Evolutionary conservation across 2,888 invertebrate species (phyloP), one percentile per base, ranked within the genome.

Genomic region (Philhelius pedissequus): DNA sequence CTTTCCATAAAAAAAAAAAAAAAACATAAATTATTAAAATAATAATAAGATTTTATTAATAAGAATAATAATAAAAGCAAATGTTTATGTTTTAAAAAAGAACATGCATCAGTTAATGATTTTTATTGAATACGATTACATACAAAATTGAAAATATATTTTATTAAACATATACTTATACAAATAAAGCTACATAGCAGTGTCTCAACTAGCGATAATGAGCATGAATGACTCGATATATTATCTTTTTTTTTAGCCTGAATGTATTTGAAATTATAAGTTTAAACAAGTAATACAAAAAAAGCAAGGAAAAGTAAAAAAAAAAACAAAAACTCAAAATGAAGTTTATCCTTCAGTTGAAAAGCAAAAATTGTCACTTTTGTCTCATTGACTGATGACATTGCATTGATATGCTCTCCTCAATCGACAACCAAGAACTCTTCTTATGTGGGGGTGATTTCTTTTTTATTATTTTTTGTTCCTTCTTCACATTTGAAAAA

Each of bases 201-300:
- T 90, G 90, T 90, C 90, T 90, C 90, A 90, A 90, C 90, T 89
- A 90, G 90, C 90, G 87, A 83, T 86, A 70, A 83, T 87, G 56
- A 86, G 84, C 84, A 84, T 84, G 84, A 84, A 84, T 84, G 79
- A 80, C 79, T 80, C 64, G 38, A 75, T 70, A 54, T 84, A 79
- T 70, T 45, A 18, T 38, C 40, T 25, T 58, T 38, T 38, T 25
- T 60, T 40, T 68, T 74, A 58, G 50, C 75, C 71, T 83, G 45
- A 25, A 70, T 75, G 40, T 43, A 38, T 69, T 43, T 18, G 30
- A 62, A 43, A 40, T 30, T 30, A 68, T 30, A 69, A 69, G 20
- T 58, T 38, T 38, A 54, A 68, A 71, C 15, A 54, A 62, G 40
- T 8, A 43, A 54, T 54, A 43, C 2, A n/a, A 22, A 38, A 25